phyloP scores from a whole-genome alignment of 2,888 invertebrate genomes.

The Pterostichus madidus region DNA sequence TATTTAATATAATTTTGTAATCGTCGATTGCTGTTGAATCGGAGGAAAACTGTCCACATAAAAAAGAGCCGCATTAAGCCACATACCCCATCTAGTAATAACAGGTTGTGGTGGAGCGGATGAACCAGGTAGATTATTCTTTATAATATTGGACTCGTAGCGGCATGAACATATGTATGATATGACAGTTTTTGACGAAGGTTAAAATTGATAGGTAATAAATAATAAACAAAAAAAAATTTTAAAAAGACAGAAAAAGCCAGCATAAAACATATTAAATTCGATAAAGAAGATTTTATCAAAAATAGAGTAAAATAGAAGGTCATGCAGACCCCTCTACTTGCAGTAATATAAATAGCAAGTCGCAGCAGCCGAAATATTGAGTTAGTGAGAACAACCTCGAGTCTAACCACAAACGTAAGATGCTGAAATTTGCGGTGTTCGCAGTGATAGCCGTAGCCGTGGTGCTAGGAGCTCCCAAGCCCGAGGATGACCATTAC shows the following conservation, averaged over 20 bases:
- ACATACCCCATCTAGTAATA: no score
- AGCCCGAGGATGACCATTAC: constrained; percentile 76
- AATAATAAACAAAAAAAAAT: not conserved
- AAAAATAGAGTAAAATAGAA: constrained; percentile 41
- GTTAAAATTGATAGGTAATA: no score
- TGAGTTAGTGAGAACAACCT: constrained; percentile 8
- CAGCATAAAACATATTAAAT: constrained; percentile 23
- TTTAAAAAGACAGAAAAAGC: constrained; percentile 17
- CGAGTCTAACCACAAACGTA: not conserved
- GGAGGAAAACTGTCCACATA: no score
- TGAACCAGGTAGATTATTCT: no score
- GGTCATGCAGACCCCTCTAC: constrained; percentile 21
- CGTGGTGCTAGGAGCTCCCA: constrained; percentile 67
- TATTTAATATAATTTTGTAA: no score
- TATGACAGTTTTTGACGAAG: no score
- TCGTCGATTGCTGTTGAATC: no score
- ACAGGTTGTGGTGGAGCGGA: no score
- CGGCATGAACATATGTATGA: no score
- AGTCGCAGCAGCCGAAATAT: not conserved
- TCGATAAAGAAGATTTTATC: constrained; percentile 37
- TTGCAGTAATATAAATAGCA: constrained; percentile 20
- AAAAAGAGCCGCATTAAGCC: no score
- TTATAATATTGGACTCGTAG: no score
- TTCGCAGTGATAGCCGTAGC: constrained; percentile 67
- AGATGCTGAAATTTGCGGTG: constrained; percentile 69